Base-by-base conservation (phyloP, 2,888 invertebrate genomes). In the Notodonta dromedarius region DNA sequence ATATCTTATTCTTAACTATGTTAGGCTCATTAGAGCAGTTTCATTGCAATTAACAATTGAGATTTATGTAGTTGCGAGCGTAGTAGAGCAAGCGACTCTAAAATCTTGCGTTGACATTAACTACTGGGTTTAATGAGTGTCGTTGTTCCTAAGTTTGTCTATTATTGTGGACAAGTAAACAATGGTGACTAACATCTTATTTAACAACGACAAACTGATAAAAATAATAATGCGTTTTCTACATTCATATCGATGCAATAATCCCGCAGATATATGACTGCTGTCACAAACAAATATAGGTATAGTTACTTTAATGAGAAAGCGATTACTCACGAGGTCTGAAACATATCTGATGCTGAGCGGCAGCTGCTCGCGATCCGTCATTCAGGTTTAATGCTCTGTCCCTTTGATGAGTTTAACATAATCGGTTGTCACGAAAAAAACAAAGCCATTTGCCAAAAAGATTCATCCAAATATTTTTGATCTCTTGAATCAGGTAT, bases 401-500 rank as follows among this genome's bases (percentile, higher is more conserved):
- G 71, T 74, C 72, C 78, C 76, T 82, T 81, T 80, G 73, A 81
- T 79, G 76, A 73, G 73, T 57, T 75, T 70, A 64, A 73, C 68
- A 75, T 72, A 72, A 73, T 74, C 67, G 74, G 72, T 74, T 63
- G 73, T 69, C 62, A 71, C 63, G 69, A 76, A 77, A 83, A 24
- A 84, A 82, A 80, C 78, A 81, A 70, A 66, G 66, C 62, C 71
- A 75, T 77, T 80, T 84, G 84, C 83, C 83, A 84, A 82, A 82
- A 79, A 77, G 65, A 73, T 72, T 78, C 73, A 69, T 70, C 65
- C 70, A 77, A 80, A 80, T 75, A 79, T 78, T 80, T 78, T 73
- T 66, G 56, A 73, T 76, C 68, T 74, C 70, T 74, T 74, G 69
- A 69, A 71, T 76, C 73, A 73, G 69, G 75, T 78, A 76, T 73